Percentiles rank a stretch among this genome's conserved stretches.
Conservation (phyloP, 2,113 vertebrate genomes). For the Saguinus midas region DNA sequence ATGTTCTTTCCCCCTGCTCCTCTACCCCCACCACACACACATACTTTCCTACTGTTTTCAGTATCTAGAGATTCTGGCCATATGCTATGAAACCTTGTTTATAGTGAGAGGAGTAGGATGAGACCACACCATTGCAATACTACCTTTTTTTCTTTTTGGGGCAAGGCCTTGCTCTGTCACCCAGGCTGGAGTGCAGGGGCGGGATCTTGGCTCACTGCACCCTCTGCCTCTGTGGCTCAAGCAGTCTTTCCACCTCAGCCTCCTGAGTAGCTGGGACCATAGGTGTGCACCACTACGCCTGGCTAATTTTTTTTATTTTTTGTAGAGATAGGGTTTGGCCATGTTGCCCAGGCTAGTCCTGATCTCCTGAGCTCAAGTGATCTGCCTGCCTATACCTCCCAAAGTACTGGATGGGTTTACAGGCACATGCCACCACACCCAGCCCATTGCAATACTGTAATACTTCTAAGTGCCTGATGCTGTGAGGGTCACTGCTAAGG, state of each 20-base stretch:
- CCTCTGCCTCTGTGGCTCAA: background rate
- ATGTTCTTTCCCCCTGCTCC: background rate
- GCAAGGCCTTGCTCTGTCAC: background rate
- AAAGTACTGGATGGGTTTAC: background rate
- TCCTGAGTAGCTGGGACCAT: background rate
- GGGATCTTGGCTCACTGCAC: background rate
- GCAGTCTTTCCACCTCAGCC: background rate
- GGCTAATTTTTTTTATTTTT: background rate
- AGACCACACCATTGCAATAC: background rate
- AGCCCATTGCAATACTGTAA: background rate
- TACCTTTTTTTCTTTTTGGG: too few relatives aligned
- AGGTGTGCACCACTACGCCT: background rate
- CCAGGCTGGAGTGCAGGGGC: background rate
- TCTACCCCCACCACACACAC: background rate
- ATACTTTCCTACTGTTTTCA: background rate
- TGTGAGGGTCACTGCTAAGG: background rate
- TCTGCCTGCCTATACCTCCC: background rate
- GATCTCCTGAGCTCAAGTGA: background rate
- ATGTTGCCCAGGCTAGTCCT: background rate
- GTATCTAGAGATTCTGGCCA: background rate
- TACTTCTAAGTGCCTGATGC: background rate
- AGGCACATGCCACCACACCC: background rate
- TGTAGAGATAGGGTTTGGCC: background rate
- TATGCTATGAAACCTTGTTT: constrained; percentile 13
- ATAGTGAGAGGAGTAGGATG: background rate